Evolutionary conservation across 2,797 vertebrate species (phyloP).

Genomic region (Chloroceryle amazona): DNA sequence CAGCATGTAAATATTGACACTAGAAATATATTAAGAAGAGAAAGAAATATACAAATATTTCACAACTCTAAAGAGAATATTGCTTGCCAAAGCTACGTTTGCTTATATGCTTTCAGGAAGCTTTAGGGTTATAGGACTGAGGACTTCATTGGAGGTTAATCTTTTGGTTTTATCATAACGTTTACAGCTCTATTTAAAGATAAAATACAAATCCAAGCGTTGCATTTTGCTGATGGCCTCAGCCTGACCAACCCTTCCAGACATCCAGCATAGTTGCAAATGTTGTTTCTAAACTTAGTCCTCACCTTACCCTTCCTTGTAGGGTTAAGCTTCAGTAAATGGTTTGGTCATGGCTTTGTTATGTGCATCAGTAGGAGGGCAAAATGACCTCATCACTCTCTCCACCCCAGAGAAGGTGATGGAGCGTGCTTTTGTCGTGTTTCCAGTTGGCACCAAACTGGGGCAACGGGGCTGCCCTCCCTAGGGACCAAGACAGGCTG

Average conservation of each 20-base stretch:
- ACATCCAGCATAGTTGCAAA: background rate
- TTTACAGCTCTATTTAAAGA: background rate
- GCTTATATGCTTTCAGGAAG: background rate
- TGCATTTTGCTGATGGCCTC: background rate
- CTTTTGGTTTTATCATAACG: background rate
- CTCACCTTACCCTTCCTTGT: background rate
- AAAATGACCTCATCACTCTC: background rate
- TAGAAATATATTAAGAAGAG: too few relatives aligned
- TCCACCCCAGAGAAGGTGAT: background rate
- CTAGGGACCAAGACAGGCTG: background rate
- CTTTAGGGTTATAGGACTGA: background rate
- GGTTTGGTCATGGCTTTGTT: background rate
- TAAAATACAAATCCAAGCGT: background rate
- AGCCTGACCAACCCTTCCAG: background rate
- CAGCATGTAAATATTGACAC: background rate
- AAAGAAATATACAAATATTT: too few relatives aligned
- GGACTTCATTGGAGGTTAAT: background rate
- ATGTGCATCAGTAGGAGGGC: background rate
- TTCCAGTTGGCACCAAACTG: background rate
- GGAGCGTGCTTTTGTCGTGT: rapidly evolving
- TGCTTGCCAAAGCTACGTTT: background rate
- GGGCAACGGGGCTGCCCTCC: background rate
- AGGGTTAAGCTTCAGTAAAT: background rate
- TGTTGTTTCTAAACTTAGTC: background rate
- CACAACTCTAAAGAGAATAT: background rate